Evolutionary conservation across 2,888 invertebrate genomes (phyloP), one percentile per base, ranked within the genome.

Genomic region (Thysanoteuthis rhombus): DNA sequence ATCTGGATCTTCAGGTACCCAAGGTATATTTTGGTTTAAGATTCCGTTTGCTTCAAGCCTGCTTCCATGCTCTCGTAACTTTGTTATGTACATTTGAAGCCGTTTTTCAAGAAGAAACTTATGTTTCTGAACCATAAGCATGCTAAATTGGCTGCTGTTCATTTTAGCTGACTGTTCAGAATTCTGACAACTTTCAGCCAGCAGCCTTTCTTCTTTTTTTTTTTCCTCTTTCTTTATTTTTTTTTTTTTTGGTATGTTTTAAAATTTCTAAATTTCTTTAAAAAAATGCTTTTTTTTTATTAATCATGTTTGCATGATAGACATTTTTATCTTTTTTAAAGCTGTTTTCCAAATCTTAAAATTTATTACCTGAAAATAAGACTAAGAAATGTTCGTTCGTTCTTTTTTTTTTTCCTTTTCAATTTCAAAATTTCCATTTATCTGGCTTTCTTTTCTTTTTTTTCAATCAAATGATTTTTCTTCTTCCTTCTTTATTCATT

Each of bases 1-100:
- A 75, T 75, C 75, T 75, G 75, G 75, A 75, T 75, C 75, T 75
- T 75, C 75, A 75, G 75, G 75, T 75, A 75, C 75, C 75, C 75
- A 75, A 75, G 75, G 75, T 75, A 75, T 75, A 75, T 75, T 75
- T 75, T 75, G 75, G n/a, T 75, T 75, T 75, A 75, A n/a, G 75
- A 75, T 75, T 75, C 75, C n/a, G 75, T 75, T 75, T 75, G 75
- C 75, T 75, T 75, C 75, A n/a, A 75, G 75, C 75, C 75, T 75
- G 75, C 75, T 75, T 75, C n/a, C 75, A 75, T 75, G 75, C 75
- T 75, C 75, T 45, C 45, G 45, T 45, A 45, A 45, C 45, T 75
- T 75, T 75, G 75, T 75, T 75, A 75, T n/a, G 75, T 75, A 75
- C 36, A 75, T 75, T 75, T 75, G 75, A 75, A 75, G 75, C 75